Evolutionary conservation across 2,113 vertebrate species (phyloP), one percentile per base, ranked within the genome.

Genomic region (Corythoichthys intestinalis): DNA sequence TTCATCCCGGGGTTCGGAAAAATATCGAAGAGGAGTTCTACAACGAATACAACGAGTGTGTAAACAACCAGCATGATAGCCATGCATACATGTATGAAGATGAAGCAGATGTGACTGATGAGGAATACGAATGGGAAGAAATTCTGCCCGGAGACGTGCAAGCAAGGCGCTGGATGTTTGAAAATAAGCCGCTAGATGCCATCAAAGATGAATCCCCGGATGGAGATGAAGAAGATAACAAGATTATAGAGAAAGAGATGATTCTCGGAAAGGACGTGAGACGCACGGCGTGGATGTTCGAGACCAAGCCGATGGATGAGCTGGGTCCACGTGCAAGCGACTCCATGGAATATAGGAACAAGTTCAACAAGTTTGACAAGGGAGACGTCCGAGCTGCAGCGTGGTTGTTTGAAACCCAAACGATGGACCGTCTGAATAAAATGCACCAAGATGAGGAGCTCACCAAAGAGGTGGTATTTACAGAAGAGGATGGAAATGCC

Each of bases 241-340:
- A 80, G 66, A 85, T 90, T 62, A 76, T 72, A 70, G 80, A 93
- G 38, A 92, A 94, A 81, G 93, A 97, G 88, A 90, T 91, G 9
- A 93, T 91, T 83, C 81, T 92, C 50, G 90, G 91, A 53, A 92
- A 92, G 56, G 94, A 95, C 66, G 93, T 94, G 62, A 94, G 91
- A 66, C 92, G 89, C 13, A 93, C 91, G 34, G 90, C 92, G 5
- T 94, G 94, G 91, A 93, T 94, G 94, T 94, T 98, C 91, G 94
- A 97, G 91, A 93, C 86, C 1, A 93, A 95, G 53, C 89, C 92
- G 9, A 92, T 92, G 8, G 93, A 93, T 66, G 58, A 69, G 10
- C 71, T 93, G n/a, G 64, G 81, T 2, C 63, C 80, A 50, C 73
- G 67, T 74, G 82, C 87, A 63, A 69, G 75, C 20, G 77, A 49